Evolutionary conservation across 2,888 invertebrate genomes (phyloP).

Genomic region (Calameuta pallipes): DNA sequence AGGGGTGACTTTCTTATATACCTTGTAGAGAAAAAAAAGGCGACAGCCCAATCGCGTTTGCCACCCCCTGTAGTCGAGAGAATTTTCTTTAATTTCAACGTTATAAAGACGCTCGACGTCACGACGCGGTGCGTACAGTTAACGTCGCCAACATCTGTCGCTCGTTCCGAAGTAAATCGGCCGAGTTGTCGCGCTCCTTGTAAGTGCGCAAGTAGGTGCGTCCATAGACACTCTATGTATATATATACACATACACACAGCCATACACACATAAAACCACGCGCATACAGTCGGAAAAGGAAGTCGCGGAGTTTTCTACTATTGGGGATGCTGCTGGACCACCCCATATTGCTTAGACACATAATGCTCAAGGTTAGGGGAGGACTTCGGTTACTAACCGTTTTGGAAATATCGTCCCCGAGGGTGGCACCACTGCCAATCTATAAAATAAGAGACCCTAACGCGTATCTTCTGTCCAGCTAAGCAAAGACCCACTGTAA

Average conservation of each 20-base stretch:
- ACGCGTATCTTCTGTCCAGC: neutral
- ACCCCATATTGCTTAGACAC: slow-evolving; percentile 11
- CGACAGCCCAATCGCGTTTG: neutral
- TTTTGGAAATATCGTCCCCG: slow-evolving; percentile 36
- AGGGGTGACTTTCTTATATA: neutral
- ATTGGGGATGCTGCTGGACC: slow-evolving; percentile 14
- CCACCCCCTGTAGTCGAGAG: neutral
- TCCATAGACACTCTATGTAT: no score
- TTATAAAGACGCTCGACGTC: neutral
- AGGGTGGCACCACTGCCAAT: neutral
- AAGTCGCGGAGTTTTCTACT: neutral
- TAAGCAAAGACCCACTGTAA: neutral
- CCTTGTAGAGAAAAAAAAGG: neutral
- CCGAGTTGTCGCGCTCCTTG: slow-evolving; percentile 11
- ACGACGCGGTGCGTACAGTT: slow-evolving; percentile 25
- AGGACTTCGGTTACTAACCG: slow-evolving; percentile 33
- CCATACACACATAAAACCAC: no score
- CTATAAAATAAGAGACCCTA: neutral
- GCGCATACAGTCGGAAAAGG: neutral
- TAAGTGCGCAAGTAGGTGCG: neutral
- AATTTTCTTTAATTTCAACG: neutral
- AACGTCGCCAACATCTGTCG: slow-evolving; percentile 52
- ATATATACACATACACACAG: no score
- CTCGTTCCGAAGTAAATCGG: slow-evolving; percentile 41
- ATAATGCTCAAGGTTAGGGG: slow-evolving; percentile 32